Conservation (phyloP, 2,797 vertebrate genomes). For the Channallabes apus region DNA sequence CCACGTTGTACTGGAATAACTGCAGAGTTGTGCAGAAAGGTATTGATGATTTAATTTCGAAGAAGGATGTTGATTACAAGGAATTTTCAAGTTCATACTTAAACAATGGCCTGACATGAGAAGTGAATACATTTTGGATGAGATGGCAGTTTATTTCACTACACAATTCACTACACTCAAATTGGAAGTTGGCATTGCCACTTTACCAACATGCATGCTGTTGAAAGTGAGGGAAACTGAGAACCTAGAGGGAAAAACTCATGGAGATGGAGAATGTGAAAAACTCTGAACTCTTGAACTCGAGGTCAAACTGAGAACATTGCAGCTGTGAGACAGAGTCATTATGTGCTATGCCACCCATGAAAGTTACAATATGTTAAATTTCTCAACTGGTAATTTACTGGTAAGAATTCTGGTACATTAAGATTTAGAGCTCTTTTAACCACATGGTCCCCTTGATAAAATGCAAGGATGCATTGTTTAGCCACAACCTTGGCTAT, state of each 20-base stretch:
- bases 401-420: neutral
- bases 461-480: neutral
- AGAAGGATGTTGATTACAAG: neutral
- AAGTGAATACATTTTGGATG: neutral
- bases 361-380: neutral
- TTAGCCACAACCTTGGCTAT: neutral
- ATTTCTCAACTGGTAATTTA: neutral
- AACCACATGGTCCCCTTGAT: neutral
- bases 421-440: neutral
- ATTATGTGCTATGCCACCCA: neutral
- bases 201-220: neutral
- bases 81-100: neutral
- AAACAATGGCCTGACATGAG: neutral
- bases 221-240: neutral
- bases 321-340: neutral
- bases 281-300: neutral
- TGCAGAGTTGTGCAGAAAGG: neutral
- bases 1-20: neutral
- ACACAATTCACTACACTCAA: neutral
- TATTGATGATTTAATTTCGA: neutral
- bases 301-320: neutral
- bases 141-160: neutral
- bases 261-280: neutral
- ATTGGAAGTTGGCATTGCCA: neutral
- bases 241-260: neutral